Conservation (phyloP, 1,140 invertebrate genomes). For the Tetramorium simillimum region DNA sequence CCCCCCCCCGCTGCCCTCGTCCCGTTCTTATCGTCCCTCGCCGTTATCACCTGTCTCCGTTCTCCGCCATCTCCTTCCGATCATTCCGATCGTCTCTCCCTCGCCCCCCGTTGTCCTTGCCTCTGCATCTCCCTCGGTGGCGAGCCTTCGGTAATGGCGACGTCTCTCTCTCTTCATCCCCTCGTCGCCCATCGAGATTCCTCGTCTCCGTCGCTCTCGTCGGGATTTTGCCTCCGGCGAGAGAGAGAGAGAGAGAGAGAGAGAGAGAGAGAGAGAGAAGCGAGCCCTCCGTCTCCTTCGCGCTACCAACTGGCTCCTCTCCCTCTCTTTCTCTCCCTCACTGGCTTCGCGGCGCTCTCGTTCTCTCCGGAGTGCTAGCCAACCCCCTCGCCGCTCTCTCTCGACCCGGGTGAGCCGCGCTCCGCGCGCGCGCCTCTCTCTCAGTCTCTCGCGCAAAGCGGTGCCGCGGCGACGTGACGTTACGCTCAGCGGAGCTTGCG, state of each 20-base stretch:
- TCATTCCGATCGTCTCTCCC: not conserved
- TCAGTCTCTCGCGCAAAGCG: slow-evolving; percentile 74
- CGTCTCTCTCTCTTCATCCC: slow-evolving; percentile 33
- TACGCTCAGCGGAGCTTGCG: slow-evolving; percentile 52
- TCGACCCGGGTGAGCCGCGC: slow-evolving; percentile 51
- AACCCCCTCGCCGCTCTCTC: slow-evolving; percentile 43
- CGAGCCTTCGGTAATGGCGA: not conserved
- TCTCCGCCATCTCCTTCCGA: slow-evolving; percentile 6
- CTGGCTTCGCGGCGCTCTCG: slow-evolving; percentile 26
- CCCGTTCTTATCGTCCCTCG: not conserved
- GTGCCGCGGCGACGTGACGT: slow-evolving; percentile 64
- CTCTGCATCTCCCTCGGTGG: not conserved
- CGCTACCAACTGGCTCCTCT: not conserved
- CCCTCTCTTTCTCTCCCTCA: not conserved
- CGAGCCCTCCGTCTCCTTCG: not conserved
- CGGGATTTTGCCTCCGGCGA: not conserved
- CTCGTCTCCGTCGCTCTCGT: not conserved
- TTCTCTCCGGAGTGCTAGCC: slow-evolving; percentile 7
- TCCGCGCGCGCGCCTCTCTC: slow-evolving; percentile 54
- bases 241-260: not conserved
- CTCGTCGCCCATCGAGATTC: slow-evolving; percentile 6
- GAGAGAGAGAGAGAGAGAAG: too few relatives aligned
- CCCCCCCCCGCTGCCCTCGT: not conserved
- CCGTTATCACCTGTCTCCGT: slow-evolving; percentile 32
- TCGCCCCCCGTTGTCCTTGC: not conserved